These are phyloP conservation scores for Galeruca laticollis DNA, from an alignment of 2,888 invertebrate species.

Conservation along the genomic window DNA sequence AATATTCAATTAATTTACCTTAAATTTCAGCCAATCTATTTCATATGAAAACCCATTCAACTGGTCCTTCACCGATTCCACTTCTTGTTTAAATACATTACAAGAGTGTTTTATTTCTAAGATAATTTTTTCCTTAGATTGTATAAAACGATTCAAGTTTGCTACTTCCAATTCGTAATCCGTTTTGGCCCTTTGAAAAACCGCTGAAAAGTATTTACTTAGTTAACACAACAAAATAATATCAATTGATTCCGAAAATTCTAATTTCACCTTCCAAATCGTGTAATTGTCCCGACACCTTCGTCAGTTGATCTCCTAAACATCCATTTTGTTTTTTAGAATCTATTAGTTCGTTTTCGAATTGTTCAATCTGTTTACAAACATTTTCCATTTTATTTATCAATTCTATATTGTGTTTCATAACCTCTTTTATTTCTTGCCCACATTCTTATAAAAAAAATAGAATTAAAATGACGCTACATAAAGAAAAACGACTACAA, in stretches of 20 bases:
- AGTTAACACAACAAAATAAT: constrained; percentile 9
- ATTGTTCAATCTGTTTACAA: constrained; percentile 52
- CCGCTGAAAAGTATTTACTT: constrained; percentile 47
- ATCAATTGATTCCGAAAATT: constrained; percentile 2
- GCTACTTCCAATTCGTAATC: constrained; percentile 58
- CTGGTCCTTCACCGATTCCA: constrained; percentile 54
- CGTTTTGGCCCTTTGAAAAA: constrained; percentile 52
- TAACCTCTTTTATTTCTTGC: constrained; percentile 49
- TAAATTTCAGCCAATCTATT: constrained; percentile 44
- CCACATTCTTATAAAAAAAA: constrained; percentile 40
- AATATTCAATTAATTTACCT: constrained; percentile 39
- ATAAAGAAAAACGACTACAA: too few species aligned
- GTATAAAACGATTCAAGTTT: constrained; percentile 53
- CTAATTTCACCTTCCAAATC: constrained; percentile 54
- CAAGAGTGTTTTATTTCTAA: constrained; percentile 57
- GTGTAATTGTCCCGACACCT: constrained; percentile 52
- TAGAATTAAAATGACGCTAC: background rate
- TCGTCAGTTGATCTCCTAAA: constrained; percentile 56
- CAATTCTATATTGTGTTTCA: constrained; percentile 59
- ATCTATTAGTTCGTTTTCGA: constrained; percentile 56
- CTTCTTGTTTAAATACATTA: constrained; percentile 57
- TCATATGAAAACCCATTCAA: constrained; percentile 45
- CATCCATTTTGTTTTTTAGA: constrained; percentile 55
- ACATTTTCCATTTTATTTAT: constrained; percentile 53
- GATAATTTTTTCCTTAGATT: constrained; percentile 51